Evolutionary conservation across 2,888 invertebrate species (phyloP), one percentile per base, ranked within the genome.

Genomic region (Neria commutata): DNA sequence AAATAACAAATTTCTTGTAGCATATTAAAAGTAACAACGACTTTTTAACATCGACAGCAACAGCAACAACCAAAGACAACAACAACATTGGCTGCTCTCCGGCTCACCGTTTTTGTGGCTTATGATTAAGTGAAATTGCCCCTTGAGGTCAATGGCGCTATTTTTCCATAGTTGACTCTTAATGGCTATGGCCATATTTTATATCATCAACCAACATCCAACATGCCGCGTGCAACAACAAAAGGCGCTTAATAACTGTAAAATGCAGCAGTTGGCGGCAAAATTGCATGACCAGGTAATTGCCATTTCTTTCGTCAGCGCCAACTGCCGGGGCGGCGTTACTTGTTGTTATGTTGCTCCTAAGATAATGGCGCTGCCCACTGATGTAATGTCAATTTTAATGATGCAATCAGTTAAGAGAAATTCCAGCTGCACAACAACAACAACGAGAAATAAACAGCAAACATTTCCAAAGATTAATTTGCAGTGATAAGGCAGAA

Each of bases 41-140:
- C n/a, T n/a, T n/a, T n/a, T n/a, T n/a, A n/a, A n/a, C n/a, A n/a
- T n/a, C n/a, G n/a, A n/a, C n/a, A n/a, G n/a, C n/a, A n/a, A n/a
- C n/a, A n/a, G n/a, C n/a, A n/a, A n/a, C n/a, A n/a, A n/a, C n/a
- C n/a, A n/a, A n/a, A n/a, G n/a, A n/a, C n/a, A n/a, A n/a, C n/a
- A n/a, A n/a, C 42, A 42, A 19, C 21, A 37, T 8, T 5, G 21
- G 42, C 42, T 19, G 21, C 21, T 42, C 21, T 42, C 19, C 21
- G 5, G 29, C 29, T 6, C 29, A 29, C 29, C 29, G 42, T 21
- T 42, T 42, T 5, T 42, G 42, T 42, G 17, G 42, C 42, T 42
- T 5, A 21, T 42, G 42, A 42, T 42, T 42, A 42, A 42, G 42
- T 42, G 42, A 42, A 42, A 42, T 42, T 42, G 42, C 42, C 21